These are phyloP conservation scores for Sminthurides aquaticus DNA, from an alignment of 2,888 invertebrate species.

Conservation along the genomic window DNA sequence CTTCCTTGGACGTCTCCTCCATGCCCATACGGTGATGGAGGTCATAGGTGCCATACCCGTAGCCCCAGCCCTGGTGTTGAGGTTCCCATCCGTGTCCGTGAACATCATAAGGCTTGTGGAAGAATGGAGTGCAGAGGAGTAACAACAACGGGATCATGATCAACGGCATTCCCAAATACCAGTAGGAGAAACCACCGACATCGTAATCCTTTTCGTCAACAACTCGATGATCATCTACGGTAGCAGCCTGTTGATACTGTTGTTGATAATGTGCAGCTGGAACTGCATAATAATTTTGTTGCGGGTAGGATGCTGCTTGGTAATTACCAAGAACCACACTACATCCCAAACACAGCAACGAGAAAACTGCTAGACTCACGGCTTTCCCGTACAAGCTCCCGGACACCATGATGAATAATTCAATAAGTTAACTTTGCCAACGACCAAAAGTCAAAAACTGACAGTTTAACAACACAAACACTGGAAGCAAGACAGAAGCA, in stretches of 20 bases:
- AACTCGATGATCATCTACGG: neutral
- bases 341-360: neutral
- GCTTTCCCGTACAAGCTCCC: neutral
- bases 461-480: no score
- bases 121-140: slow-evolving; percentile 18
- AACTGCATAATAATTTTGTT: slow-evolving; percentile 1
- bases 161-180: slow-evolving; percentile 8
- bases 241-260: neutral
- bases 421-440: no score
- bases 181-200: slow-evolving; percentile 3
- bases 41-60: neutral
- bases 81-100: neutral
- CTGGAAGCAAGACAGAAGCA: neutral
- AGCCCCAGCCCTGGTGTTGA: neutral
- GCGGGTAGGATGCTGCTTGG: neutral
- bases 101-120: slow-evolving; percentile 8
- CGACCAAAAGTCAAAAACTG: no score
- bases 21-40: slow-evolving; percentile 1
- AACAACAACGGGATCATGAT: slow-evolving; percentile 14
- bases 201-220: slow-evolving; percentile 16
- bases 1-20: slow-evolving; percentile 1
- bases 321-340: slow-evolving; percentile 4
- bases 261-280: slow-evolving; percentile 6
- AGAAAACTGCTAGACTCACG: neutral
- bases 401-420: neutral